These are phyloP conservation scores for Cheilosia grossa DNA, from an alignment of 2,888 invertebrate genomes.

Conservation along the genomic window DNA sequence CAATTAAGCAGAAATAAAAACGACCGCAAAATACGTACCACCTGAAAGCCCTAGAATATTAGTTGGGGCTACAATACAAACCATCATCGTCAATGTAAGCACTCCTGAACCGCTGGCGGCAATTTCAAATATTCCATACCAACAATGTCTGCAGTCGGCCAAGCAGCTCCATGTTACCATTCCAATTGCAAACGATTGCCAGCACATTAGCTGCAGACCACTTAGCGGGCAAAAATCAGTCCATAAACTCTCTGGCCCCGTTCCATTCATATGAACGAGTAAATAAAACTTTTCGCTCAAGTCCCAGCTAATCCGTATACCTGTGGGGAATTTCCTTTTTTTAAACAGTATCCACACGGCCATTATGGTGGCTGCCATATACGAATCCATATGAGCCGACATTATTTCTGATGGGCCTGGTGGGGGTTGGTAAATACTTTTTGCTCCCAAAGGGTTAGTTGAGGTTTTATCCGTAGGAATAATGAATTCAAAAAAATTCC, in stretches of 20 bases:
- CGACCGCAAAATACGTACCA: constrained; percentile 19
- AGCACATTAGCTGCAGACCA: constrained; percentile 59
- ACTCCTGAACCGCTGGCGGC: constrained; percentile 12
- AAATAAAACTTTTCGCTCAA: constrained; percentile 36
- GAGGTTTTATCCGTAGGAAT: constrained; percentile 13
- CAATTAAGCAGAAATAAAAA: constrained; percentile 59
- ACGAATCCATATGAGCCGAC: constrained; percentile 53
- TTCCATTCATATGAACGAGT: constrained; percentile 14
- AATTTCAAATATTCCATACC: constrained; percentile 1
- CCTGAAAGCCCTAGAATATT: not conserved
- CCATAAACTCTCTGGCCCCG: constrained; percentile 27
- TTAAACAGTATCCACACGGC: constrained; percentile 25
- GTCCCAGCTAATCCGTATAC: constrained; percentile 38
- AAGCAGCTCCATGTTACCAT: constrained; percentile 45
- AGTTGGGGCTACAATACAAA: too few species aligned
- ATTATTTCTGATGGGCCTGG: constrained; percentile 7
- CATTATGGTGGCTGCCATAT: constrained; percentile 36
- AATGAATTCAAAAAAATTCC: not conserved
- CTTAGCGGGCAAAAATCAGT: constrained; percentile 40
- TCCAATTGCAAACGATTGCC: constrained; percentile 57
- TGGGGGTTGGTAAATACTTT: constrained; percentile 12
- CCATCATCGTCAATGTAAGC: constrained; percentile 14
- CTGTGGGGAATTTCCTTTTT: constrained; percentile 21
- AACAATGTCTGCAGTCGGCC: constrained; percentile 30
- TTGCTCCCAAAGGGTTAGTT: not conserved